phyloP scores from a whole-genome alignment of 2,113 vertebrate species.

The Naja naja region DNA sequence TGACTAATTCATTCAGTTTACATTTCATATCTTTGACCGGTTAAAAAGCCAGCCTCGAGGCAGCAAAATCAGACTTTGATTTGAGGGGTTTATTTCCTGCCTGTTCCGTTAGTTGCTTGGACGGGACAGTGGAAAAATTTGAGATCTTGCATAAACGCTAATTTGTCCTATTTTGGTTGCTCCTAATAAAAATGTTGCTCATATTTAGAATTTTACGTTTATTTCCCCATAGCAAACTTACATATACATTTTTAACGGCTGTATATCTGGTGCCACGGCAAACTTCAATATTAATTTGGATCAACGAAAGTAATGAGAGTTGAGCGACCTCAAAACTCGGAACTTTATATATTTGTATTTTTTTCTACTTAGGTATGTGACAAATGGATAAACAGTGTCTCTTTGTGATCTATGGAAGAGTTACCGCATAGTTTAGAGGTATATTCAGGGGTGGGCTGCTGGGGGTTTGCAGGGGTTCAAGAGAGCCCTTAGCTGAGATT shows the following conservation, averaged over 20 bases:
- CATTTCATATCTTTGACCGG: neutral
- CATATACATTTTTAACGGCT: neutral
- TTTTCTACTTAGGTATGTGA: neutral
- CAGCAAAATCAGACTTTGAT: neutral
- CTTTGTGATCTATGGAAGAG: neutral
- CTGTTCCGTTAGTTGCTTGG: neutral
- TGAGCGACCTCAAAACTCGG: neutral
- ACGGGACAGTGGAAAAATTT: neutral
- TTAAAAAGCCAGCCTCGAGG: neutral
- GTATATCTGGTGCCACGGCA: neutral
- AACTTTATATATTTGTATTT: neutral
- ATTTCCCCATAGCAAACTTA: neutral
- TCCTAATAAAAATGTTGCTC: neutral
- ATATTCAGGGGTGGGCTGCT: neutral
- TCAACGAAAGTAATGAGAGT: neutral
- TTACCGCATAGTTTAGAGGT: neutral
- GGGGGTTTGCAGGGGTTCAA: too few relatives aligned
- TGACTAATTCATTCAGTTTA: neutral
- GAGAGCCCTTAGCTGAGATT: too few relatives aligned
- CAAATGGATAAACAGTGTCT: neutral
- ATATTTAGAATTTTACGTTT: neutral
- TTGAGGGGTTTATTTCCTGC: neutral
- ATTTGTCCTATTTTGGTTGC: neutral
- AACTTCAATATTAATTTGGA: neutral
- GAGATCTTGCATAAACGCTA: neutral